Base-by-base conservation (phyloP, 2,113 vertebrate genomes). In the human region DNA sequence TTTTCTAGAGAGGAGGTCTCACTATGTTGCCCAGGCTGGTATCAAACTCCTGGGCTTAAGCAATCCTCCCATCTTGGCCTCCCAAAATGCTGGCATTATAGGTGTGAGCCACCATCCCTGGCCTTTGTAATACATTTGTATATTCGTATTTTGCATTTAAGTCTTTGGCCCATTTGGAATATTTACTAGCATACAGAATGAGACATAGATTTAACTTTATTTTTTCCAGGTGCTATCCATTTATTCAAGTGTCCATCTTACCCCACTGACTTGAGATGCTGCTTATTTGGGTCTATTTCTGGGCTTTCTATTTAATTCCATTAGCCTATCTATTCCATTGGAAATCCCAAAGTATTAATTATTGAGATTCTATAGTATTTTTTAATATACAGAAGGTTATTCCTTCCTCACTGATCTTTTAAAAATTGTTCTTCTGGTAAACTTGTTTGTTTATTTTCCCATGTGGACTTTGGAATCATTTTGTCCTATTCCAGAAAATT, bases 91-190 rank as follows among this genome's bases (percentile, higher is more conserved):
- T 64, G 61, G 27, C 61, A 30, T 64, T 64, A 64, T 30, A 64
- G 61, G 27, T 64, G 61, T 64, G 61, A 64, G 61, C 61, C 11
- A 27, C 27, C 27, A 4, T 12, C 61, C 61, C 27, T 64, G 27
- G 61, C 11, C 61, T 64, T 64, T 85, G 6, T 30, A 70, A 18
- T 76, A 40, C 3, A 68, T 88, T 68, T 94, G 76, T 82, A 14
- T n/a, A 43, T 92, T 95, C 25, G 32, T 48, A 72, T 82, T 95
- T 84, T 89, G 40, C 43, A 64, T 48, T 90, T 70, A 85, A 68
- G 68, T 92, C 78, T 94, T 82, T 92, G 68, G 72, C 23, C 10
- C 18, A 95, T 45, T 95, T 93, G 18, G 11, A 80, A 73, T 85
- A 35, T 89, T 64, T 84, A 38, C 17, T 82, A 59, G 2, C 85